Base-by-base conservation (phyloP, 2,113 vertebrate species). In the Malurus elegans region DNA sequence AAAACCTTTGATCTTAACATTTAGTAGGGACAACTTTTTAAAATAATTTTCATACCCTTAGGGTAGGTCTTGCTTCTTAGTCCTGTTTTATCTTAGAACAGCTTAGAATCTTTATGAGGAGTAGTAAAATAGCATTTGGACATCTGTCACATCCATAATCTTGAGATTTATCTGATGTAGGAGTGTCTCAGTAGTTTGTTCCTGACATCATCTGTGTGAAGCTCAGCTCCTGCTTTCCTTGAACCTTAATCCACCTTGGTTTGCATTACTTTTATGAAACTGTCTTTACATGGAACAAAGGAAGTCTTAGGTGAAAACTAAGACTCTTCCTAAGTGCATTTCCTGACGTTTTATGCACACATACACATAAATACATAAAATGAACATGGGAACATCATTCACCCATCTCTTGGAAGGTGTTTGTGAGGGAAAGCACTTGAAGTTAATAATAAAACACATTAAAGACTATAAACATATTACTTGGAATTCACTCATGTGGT, bases 311-410 rank as follows among this genome's bases (percentile, higher is more conserved):
- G 0, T 78, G 34, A 81, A 87, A 75, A 28, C 5, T 10, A 51
- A 40, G 17, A 60, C 75, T 81, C 17, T 19, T 81, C 17, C 6
- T 23, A 8, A 7, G 3, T 12, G 5, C 28, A 5, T 79, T 86
- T 65, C 16, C 62, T 88, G 36, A 48, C 51, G 8, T 85, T 91
- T 60, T 21, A 38, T 40, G 26, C 19, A 25, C 8, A 8, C 17
- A 31, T 18, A 2, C 25, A 1, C 26, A 4, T 50, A 1, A 24
- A 15, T 5, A 1, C 14, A 13, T 61, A 3, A 11, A 32, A 50
- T 14, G 10, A 81, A 57, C 5, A 29, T 9, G 4, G 19, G 16
- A 57, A 45, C 11, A 28, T 82, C 7, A 23, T 82, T 32, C 11
- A 40, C 12, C 3, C 61, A 13, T 31, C 8, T 44, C 10, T 28